Evolutionary conservation across 2,113 vertebrate species (phyloP).

Genomic region (Eidolon helvum): DNA sequence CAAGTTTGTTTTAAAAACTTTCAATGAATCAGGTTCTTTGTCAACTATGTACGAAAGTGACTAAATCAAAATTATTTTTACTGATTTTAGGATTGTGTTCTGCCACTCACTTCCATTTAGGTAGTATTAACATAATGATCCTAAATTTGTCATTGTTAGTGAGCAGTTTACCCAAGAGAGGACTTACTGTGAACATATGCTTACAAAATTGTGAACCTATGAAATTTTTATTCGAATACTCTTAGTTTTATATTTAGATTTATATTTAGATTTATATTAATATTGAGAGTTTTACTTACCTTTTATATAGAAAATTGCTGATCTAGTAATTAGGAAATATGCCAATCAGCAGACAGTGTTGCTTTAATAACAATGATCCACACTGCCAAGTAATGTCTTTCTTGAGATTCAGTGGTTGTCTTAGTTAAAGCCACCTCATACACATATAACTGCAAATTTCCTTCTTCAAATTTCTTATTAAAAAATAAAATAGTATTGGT

Average conservation of each 20-base stretch:
- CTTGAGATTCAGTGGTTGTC: neutral
- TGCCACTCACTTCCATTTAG: neutral
- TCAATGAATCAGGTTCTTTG: neutral
- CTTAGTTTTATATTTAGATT: neutral
- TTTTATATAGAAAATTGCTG: neutral
- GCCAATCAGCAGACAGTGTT: neutral
- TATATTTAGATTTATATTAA: neutral
- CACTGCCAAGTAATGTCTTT: neutral
- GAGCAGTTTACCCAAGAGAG: neutral
- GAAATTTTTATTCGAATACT: neutral
- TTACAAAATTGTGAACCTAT: neutral
- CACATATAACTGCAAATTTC: neutral
- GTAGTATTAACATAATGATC: neutral
- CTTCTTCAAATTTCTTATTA: neutral
- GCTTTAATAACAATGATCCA: neutral
- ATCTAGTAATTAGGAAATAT: neutral
- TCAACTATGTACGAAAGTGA: neutral
- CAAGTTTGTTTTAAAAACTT: neutral
- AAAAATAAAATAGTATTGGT: neutral
- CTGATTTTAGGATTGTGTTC: neutral
- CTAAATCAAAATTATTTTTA: neutral
- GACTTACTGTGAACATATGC: neutral
- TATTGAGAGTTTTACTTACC: neutral
- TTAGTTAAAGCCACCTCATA: neutral
- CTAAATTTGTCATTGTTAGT: neutral